Evolutionary conservation across 2,797 vertebrate species (phyloP), one percentile per base, ranked within the genome.

Genomic region (Ctenosaura bakeri): DNA sequence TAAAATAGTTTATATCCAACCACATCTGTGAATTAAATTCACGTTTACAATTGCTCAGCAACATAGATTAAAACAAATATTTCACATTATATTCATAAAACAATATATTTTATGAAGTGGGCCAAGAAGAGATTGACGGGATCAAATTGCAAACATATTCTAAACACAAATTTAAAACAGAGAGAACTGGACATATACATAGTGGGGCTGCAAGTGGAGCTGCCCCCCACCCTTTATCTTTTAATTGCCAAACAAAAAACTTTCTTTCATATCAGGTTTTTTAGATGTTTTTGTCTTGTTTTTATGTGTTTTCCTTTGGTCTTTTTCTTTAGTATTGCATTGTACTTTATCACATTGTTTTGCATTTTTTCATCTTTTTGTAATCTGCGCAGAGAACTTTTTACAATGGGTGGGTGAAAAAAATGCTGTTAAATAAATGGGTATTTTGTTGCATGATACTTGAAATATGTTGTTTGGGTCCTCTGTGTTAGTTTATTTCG

Each of bases 401-500:
- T 74, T 16, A n/a, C 26, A 69, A 46, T 78, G 42, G 20, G 42
- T 24, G 8, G 35, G 35, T 50, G 26, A 50, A 77, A 46, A 78
- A 73, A 24, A 26, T 46, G 22, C 42, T 26, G 5, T 50, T 78
- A 78, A 78, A 78, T 78, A 16, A 78, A 62, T 76, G 78, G 8
- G 86, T 90, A 92, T 32, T 9, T 7, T 52, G 56, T 0, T 52
- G 52, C 62, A 64, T 26, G 2, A 83, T 71, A 46, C 66, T 73
- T 88, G 26, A 76, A 66, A 88, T n/a, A 74, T 74, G 7, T 85
- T 77, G 29, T 84, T 42, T 20, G 62, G 87, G 9, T 8, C 14
- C 88, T 92, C 90, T 35, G 86, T 81, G 42, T 50, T 38, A 56
- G 80, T 90, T 90, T 42, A 78, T 78, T 7, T 0, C 81, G 87